Base-by-base conservation (phyloP, 2,113 vertebrate species). In the Nycticorax nycticorax region DNA sequence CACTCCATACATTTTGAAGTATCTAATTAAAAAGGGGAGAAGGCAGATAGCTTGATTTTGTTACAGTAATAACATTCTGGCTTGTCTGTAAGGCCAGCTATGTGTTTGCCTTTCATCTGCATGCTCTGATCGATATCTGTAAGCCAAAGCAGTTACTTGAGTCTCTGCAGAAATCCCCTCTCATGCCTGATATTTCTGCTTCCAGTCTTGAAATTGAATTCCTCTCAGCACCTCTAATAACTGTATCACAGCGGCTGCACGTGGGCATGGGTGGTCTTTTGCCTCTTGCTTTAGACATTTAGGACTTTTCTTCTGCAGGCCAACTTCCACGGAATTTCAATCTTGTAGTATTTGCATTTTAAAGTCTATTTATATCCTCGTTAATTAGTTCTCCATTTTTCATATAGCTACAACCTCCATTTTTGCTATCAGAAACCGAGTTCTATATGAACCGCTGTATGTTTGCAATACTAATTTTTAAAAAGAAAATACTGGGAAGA, bases 61-160 rank as follows among this genome's bases (percentile, higher is more conserved):
- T 78, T 81, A 85, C 69, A 92, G 76, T 76, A 88, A 41, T 89
- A 72, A 94, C 78, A 52, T 81, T 91, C 64, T 75, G 64, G 35
- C 53, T 75, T 39, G 60, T 62, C 76, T 91, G 43, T 87, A 68
- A 87, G 57, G 24, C 39, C 76, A 57, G 87, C 69, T 28, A 18
- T 33, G 76, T 72, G 86, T 91, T 92, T 92, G 83, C 91, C 91
- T 97, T 97, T 95, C 94, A 89, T 92, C 92, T 92, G 86, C 84
- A 72, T 95, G 92, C 86, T 87, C 91, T 73, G 94, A 94, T 97
- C 92, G 2, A 45, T 95, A 94, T 89, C 92, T 91, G 66, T 68
- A 66, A 96, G 76, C 60, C 88, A 30, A 66, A 80, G 85, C 95
- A 43, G 88, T 92, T 79, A 37, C 71, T 89, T 1, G 27, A 63